Base-by-base conservation (phyloP, 2,113 vertebrate species). In the Galbula dea region DNA sequence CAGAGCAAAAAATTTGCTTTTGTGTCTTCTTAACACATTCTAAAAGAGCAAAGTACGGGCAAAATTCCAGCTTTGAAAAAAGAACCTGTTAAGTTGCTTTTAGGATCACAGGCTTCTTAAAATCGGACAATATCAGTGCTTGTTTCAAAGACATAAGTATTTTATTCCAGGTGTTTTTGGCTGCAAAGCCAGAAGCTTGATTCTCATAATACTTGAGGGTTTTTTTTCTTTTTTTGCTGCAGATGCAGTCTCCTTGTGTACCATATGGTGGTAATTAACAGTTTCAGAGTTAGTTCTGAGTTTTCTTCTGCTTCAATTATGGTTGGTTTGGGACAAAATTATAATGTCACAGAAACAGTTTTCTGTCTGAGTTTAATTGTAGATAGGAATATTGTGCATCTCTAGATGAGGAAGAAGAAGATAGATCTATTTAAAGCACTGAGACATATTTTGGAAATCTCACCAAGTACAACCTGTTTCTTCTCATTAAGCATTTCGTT, bases 231-330 rank as follows among this genome's bases (percentile, higher is more conserved):
- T 20, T 43, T 43, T 39, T 27, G 11, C 84, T 92, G 63, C 87
- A 88, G 75, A 80, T 94, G 84, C 59, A 88, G 74, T 63, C 82
- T 91, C 71, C 71, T 85, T 87, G 51, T 43, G 12, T 79, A 80
- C 79, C 94, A 96, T 95, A 94, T 96, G 92, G 94, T 89, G 86
- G 66, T 92, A 95, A 89, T 93, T 91, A 94, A 89, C 91, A 94
- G 91, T 94, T 96, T 94, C 89, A 91, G 86, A 80, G 83, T 89
- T 87, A 79, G 54, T 85, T 91, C 76, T 80, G 78, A 77, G 63
- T 96, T 96, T 92, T 92, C 92, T 61, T 41, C 86, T 94, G 34
- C 68, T 95, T 92, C 22, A 1, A 45, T 79, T 94, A 49, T 72
- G 22, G 72, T 90, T 77, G 49, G 87, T 85, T 85, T 88, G 67